These are phyloP conservation scores for Drosophila tropicalis DNA, from an alignment of 1,140 invertebrate species.

Conservation along the genomic window DNA sequence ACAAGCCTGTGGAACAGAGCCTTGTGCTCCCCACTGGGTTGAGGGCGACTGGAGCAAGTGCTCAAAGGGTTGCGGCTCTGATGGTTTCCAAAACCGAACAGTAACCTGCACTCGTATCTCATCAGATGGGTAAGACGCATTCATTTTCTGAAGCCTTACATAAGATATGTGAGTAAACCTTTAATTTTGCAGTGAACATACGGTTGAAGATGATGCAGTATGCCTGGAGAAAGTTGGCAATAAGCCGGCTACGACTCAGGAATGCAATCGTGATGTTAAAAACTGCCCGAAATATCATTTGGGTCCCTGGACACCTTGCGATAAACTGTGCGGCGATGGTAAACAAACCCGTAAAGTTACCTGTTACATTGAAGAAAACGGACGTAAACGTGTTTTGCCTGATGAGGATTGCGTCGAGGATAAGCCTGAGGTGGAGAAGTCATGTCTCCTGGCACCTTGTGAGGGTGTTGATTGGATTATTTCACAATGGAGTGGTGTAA, in stretches of 20 bases:
- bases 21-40: constrained; percentile 94
- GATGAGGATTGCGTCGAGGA: constrained; percentile 89
- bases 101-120: constrained; percentile 88
- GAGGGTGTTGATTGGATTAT: constrained; percentile 96
- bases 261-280: constrained; percentile 89
- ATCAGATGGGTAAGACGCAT: constrained; percentile 84
- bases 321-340: constrained; percentile 94
- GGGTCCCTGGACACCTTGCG: constrained; percentile 95
- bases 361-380: constrained; percentile 89
- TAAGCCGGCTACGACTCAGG: constrained; percentile 88
- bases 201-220: constrained; percentile 86
- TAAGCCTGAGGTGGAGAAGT: constrained; percentile 88
- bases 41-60: constrained; percentile 93
- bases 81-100: constrained; percentile 87
- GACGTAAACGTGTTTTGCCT: constrained; percentile 88
- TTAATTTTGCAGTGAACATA: constrained; percentile 40
- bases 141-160: fast-evolving
- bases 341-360: constrained; percentile 89
- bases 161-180: no score
- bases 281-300: constrained; percentile 93
- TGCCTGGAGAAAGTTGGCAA: constrained; percentile 88
- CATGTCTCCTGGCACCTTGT: constrained; percentile 92
- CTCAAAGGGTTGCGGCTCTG: constrained; percentile 90
- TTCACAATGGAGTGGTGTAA: constrained; percentile 94
- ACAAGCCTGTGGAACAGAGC: constrained; percentile 89